These are phyloP conservation scores for Arenaria interpres DNA, from an alignment of 2,113 vertebrate species.

Conservation along the genomic window DNA sequence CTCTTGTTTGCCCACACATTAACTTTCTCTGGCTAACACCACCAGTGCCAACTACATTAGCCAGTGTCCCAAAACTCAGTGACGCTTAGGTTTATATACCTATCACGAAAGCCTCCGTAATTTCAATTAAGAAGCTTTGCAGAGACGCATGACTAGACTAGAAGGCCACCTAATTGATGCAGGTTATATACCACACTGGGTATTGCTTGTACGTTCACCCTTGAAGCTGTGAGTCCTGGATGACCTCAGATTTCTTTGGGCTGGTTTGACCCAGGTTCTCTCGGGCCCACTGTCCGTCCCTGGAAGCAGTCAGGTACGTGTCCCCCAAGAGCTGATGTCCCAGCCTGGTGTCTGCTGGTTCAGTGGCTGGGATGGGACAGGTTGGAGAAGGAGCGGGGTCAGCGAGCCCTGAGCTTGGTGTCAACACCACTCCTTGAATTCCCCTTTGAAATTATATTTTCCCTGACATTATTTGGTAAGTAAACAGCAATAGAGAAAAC, in stretches of 20 bases:
- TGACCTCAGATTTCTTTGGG: neutral
- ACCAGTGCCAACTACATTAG: neutral
- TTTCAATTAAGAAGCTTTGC: neutral
- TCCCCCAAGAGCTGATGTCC: accelerated
- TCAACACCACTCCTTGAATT: neutral
- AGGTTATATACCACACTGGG: neutral
- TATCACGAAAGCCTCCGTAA: neutral
- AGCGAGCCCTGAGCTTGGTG: accelerated
- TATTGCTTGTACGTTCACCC: neutral
- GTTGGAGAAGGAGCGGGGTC: accelerated
- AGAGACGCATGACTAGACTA: neutral
- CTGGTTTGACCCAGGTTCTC: neutral
- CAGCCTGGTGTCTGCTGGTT: neutral
- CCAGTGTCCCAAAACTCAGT: neutral
- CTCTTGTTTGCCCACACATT: neutral
- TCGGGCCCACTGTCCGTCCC: accelerated
- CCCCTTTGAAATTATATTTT: neutral
- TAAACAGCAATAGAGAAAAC: neutral
- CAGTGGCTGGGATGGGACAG: neutral
- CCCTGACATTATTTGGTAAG: neutral
- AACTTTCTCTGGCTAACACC: neutral
- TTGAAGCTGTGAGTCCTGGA: neutral
- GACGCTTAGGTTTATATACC: neutral
- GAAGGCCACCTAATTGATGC: neutral
- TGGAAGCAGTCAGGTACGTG: neutral